A percentile compares a stretch with the other conserved stretches of the same genome.
These are phyloP conservation scores for Galendromus occidentalis DNA, from an alignment of 1,140 invertebrate species.

Conservation along the genomic window DNA sequence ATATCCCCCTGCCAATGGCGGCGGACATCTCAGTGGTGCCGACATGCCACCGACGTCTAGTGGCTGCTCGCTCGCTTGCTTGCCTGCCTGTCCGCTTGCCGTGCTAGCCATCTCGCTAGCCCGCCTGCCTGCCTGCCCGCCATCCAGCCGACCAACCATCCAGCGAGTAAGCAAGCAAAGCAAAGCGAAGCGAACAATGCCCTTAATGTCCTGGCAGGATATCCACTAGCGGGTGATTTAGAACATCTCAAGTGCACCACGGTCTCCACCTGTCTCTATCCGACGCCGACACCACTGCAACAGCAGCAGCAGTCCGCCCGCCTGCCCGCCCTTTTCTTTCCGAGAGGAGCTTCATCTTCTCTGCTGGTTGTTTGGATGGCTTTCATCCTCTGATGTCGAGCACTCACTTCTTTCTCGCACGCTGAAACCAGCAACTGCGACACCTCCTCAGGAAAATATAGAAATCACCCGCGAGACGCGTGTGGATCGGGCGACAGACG, in stretches of 20 bases:
- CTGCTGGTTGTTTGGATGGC: too few relatives aligned
- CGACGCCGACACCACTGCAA: neutral
- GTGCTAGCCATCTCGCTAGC: neutral
- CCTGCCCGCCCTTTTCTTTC: too few relatives aligned
- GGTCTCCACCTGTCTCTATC: neutral
- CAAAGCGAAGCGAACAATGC: constrained; percentile 4
- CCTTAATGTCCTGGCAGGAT: constrained; percentile 10
- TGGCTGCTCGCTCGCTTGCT: neutral
- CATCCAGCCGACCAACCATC: neutral
- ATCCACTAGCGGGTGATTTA: constrained; percentile 10
- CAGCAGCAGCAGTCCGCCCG: neutral
- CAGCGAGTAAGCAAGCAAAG: constrained; percentile 1
- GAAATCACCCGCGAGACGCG: too few relatives aligned
- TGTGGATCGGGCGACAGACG: too few relatives aligned
- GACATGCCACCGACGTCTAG: neutral
- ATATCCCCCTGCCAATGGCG: constrained; percentile 6
- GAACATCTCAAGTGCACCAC: constrained; percentile 9
- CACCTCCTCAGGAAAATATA: too few relatives aligned
- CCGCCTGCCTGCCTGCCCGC: neutral
- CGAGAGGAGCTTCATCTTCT: too few relatives aligned
- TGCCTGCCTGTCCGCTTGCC: neutral
- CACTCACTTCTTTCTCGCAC: too few relatives aligned
- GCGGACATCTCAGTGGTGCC: neutral
- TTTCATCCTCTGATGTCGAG: too few relatives aligned
- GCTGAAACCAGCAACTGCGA: too few relatives aligned